These are phyloP conservation scores for Etheostoma spectabile DNA, from an alignment of 2,113 vertebrate genomes.

Conservation along the genomic window DNA sequence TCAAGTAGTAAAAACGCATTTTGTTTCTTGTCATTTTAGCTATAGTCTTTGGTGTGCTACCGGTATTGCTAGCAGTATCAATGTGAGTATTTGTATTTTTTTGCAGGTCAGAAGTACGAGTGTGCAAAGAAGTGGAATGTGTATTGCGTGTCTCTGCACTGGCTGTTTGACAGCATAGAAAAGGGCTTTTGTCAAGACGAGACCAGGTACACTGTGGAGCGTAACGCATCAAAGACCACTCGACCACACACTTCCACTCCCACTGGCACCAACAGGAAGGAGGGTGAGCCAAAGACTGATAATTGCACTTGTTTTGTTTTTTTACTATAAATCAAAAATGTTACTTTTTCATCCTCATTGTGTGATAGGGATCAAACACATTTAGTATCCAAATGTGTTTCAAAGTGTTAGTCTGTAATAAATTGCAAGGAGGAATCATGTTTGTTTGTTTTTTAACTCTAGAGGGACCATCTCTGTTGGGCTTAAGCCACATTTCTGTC, in stretches of 20 bases:
- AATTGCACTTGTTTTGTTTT: not conserved
- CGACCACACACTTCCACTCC: constrained; percentile 92
- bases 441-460: not conserved
- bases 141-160: constrained; percentile 92
- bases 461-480: constrained; percentile 85
- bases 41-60: not conserved
- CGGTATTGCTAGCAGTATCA: not conserved
- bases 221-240: constrained; percentile 60
- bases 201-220: constrained; percentile 86
- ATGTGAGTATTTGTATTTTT: not conserved
- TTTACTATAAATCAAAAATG: not conserved
- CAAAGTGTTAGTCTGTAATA: not conserved
- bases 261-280: constrained; percentile 76
- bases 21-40: not conserved
- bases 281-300: constrained; percentile 79
- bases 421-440: not conserved
- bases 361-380: not conserved
- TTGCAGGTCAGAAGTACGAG: constrained; percentile 96
- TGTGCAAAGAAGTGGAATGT: constrained; percentile 97
- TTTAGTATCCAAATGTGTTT: not conserved
- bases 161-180: constrained; percentile 96
- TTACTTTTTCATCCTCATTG: not conserved
- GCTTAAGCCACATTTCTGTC: constrained; percentile 94
- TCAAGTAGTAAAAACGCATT: not conserved
- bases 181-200: constrained; percentile 97